These are phyloP conservation scores for Sitta carolinensis DNA, from an alignment of 2,797 vertebrate genomes.

Conservation along the genomic window DNA sequence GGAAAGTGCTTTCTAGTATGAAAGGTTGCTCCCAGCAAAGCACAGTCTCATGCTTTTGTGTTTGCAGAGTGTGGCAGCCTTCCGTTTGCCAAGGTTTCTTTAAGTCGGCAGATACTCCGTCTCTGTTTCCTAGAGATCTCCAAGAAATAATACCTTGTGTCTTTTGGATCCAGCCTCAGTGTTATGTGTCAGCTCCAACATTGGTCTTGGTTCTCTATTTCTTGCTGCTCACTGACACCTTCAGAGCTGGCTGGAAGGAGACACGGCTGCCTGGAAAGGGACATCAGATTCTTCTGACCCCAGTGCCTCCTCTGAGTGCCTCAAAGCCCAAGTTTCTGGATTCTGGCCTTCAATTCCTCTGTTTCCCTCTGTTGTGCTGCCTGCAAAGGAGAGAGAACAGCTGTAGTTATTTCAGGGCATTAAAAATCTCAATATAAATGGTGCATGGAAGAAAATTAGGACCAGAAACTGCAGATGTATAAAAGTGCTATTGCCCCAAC, in stretches of 20 bases:
- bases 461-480: fast-evolving
- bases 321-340: not conserved
- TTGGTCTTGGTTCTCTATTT: not conserved
- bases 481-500: not conserved
- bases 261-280: not conserved
- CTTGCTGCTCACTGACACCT: not conserved
- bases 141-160: not conserved
- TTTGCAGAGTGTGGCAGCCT: not conserved
- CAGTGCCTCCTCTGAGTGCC: not conserved
- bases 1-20: not conserved
- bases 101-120: not conserved
- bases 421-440: not conserved
- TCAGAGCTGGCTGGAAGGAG: not conserved
- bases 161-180: not conserved
- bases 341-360: not conserved
- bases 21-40: not conserved
- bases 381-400: not conserved
- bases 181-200: fast-evolving
- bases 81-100: not conserved
- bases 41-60: fast-evolving
- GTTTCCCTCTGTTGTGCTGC: not conserved
- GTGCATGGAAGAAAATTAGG: not conserved
- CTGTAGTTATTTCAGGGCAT: not conserved
- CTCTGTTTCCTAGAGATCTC: not conserved
- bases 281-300: not conserved